Evolutionary conservation across 2,888 invertebrate genomes (phyloP).

Genomic region (Morinoia aosen): DNA sequence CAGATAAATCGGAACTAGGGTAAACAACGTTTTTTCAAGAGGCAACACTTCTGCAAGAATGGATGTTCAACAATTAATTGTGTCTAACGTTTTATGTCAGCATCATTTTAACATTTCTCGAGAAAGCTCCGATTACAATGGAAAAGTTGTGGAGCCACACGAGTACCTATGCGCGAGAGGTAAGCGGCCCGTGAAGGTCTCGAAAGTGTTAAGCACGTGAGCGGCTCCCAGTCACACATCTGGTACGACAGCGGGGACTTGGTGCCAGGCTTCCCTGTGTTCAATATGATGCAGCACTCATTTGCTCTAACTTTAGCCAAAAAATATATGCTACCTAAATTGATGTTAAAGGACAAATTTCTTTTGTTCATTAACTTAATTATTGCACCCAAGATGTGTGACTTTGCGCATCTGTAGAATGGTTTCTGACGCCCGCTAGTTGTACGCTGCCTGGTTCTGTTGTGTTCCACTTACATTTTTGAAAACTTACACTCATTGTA

Average conservation of each 20-base stretch:
- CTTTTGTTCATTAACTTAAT: not conserved
- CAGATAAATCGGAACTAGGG: too few relatives aligned
- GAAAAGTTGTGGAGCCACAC: not conserved
- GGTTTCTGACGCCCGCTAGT: not conserved
- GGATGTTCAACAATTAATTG: not conserved
- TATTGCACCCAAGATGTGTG: not conserved
- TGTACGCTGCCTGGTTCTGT: not conserved
- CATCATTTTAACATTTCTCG: not conserved
- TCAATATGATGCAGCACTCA: not conserved
- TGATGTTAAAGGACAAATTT: not conserved
- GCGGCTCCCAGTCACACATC: not conserved
- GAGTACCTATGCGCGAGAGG: not conserved
- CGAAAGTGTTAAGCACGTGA: not conserved
- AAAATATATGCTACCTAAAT: not conserved
- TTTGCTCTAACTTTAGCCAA: not conserved
- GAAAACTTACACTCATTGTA: not conserved
- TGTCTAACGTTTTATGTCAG: not conserved
- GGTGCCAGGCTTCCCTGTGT: not conserved
- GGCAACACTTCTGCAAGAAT: not conserved
- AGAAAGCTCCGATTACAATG: not conserved
- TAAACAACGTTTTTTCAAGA: not conserved
- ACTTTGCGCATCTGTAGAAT: not conserved
- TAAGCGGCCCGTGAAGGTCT: not conserved
- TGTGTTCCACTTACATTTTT: not conserved
- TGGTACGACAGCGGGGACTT: constrained; percentile 13